Evolutionary conservation across 1,140 invertebrate species (phyloP), one percentile per base, ranked within the genome.

Genomic region (Pseudomyrmex sp.): DNA sequence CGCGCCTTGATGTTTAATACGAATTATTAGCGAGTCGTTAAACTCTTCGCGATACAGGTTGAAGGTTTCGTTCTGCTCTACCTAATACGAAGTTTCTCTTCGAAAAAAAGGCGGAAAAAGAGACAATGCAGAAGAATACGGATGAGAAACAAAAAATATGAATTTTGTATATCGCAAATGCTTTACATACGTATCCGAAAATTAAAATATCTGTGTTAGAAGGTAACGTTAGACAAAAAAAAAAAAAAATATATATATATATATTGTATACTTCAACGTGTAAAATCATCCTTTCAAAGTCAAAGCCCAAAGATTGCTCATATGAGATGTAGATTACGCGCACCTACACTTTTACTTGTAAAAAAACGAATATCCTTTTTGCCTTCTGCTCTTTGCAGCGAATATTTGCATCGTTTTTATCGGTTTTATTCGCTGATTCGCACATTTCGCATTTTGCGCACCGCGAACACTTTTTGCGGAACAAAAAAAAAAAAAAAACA

Each of bases 221-320:
- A 35, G 5, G 7, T 7, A 35, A 35, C 35, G 35, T 35, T 35
- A 35, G 35, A 35, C 35, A 2, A 35, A 7, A 26, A 56, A 15
- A 13, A 46, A 68, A 46, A 52, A n/a, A n/a, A n/a, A n/a, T n/a
- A 66, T 12, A 3, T 68, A 68, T 46, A 46, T 8, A 66, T 35
- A 35, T 35, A 68, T 18, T 10, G 50, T 18, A 65, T 48, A 62
- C 20, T 48, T 61, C 18, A 20, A n/a, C 13, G 4, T 35, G 20
- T 10, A 62, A 15, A 76, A 20, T 0, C 0, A 2, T 9, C 0
- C 13, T 1, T 77, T 54, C 15, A 7, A 15, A 66, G 1, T 68
- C 44, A 77, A 69, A 77, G 1, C 10, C 5, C n/a, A 10, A 69
- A 12, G 13, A 69, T 77, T 77, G 23, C 46, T 68, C 50, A n/a